These are phyloP conservation scores for Trematomus bernacchii DNA, from an alignment of 2,797 vertebrate genomes.

Conservation along the genomic window DNA sequence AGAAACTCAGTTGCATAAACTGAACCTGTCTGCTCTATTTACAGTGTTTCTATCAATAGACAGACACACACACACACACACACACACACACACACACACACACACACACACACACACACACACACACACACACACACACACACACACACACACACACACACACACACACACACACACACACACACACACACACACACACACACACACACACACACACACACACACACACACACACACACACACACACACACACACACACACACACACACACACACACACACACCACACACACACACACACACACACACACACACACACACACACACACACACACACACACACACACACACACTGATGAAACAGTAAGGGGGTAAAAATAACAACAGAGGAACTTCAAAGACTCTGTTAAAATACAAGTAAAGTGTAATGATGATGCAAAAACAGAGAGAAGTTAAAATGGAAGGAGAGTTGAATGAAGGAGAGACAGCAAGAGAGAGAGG, in stretches of 20 bases:
- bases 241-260: no score
- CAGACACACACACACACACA: slow-evolving; percentile 6
- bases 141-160: no score
- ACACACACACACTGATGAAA: neutral
- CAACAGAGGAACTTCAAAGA: slow-evolving; percentile 1
- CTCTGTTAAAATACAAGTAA: neutral
- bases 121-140: no score
- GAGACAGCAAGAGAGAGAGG: neutral
- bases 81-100: slow-evolving; percentile 16
- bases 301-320: neutral
- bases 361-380: slow-evolving; percentile 15
- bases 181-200: no score
- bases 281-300: neutral
- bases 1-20: slow-evolving; percentile 23
- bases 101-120: neutral
- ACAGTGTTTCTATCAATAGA: slow-evolving; percentile 59
- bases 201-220: no score
- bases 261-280: no score
- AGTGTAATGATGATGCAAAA: neutral
- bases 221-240: no score
- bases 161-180: no score
- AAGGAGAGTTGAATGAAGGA: neutral
- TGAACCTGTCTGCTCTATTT: slow-evolving; percentile 40
- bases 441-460: neutral
- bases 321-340: no score